These are phyloP conservation scores for Sylvia borin DNA, from an alignment of 2,797 vertebrate species.

Conservation along the genomic window DNA sequence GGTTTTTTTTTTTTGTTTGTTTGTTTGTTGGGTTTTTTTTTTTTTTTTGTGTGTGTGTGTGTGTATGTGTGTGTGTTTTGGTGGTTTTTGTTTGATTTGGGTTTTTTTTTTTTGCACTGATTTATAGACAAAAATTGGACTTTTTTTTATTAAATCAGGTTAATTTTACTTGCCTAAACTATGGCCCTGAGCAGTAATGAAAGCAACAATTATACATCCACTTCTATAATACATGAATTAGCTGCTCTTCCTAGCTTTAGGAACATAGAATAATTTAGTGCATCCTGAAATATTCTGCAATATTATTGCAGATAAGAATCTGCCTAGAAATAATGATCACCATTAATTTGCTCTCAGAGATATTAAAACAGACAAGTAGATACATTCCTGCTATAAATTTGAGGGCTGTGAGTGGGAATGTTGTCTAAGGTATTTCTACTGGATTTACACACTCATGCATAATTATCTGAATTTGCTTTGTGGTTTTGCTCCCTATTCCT, in stretches of 20 bases:
- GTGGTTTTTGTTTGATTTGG: background rate
- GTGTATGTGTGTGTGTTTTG: no score
- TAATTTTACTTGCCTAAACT: background rate
- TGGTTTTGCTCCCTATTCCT: slow-evolving; percentile 67
- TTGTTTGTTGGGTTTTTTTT: no score
- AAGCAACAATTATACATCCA: background rate
- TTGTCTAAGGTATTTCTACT: background rate
- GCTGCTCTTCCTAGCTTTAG: background rate
- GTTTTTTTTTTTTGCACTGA: background rate
- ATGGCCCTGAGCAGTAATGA: background rate
- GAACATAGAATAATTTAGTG: background rate
- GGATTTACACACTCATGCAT: background rate
- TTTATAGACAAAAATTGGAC: background rate
- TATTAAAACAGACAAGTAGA: background rate
- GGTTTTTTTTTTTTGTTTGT: background rate
- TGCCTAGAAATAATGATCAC: background rate
- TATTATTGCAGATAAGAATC: background rate
- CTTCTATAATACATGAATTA: background rate
- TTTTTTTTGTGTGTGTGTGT: background rate
- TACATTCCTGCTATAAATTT: background rate
- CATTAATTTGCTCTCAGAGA: background rate
- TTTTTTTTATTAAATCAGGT: background rate
- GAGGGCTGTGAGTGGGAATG: background rate
- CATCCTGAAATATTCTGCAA: background rate
- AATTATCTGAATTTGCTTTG: slow-evolving; percentile 46